Evolutionary conservation across 2,888 invertebrate species (phyloP).

Genomic region (Acanthopleura granulata): DNA sequence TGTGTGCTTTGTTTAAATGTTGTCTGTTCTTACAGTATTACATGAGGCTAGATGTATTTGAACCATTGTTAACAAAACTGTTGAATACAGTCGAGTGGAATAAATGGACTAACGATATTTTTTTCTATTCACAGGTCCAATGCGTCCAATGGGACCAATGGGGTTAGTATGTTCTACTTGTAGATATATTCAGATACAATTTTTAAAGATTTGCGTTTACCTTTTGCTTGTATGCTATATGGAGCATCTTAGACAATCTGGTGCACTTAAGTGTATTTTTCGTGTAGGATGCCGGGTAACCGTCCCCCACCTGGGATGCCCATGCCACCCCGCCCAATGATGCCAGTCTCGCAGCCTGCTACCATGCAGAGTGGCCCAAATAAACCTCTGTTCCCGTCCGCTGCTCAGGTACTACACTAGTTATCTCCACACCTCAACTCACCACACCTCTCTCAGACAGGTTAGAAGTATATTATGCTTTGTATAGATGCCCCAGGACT

Average conservation of each 20-base stretch:
- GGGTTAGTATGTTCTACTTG: constrained; percentile 35
- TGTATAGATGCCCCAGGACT: too few species aligned
- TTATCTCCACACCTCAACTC: too few species aligned
- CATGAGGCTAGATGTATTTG: too few species aligned
- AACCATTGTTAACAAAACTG: too few species aligned
- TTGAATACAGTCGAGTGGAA: too few species aligned
- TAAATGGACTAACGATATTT: background rate
- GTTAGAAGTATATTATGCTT: too few species aligned
- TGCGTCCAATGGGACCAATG: constrained; percentile 49
- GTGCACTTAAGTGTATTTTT: background rate
- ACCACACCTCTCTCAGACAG: too few species aligned
- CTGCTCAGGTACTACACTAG: constrained; percentile 47
- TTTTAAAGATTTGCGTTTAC: too few species aligned
- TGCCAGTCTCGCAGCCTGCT: constrained; percentile 17
- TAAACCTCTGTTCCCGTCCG: constrained; percentile 64
- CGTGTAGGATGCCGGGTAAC: constrained; percentile 37
- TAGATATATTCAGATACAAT: too few species aligned
- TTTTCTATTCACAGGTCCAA: constrained; percentile 39
- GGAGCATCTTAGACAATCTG: background rate
- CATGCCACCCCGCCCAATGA: constrained; percentile 49
- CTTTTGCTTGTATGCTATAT: too few species aligned
- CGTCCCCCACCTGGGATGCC: constrained; percentile 34
- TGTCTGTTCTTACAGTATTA: too few species aligned
- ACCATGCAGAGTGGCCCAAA: constrained; percentile 40
- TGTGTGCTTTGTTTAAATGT: too few species aligned